phyloP scores from a whole-genome alignment of 2,797 vertebrate genomes.

The Cygnus olor region DNA sequence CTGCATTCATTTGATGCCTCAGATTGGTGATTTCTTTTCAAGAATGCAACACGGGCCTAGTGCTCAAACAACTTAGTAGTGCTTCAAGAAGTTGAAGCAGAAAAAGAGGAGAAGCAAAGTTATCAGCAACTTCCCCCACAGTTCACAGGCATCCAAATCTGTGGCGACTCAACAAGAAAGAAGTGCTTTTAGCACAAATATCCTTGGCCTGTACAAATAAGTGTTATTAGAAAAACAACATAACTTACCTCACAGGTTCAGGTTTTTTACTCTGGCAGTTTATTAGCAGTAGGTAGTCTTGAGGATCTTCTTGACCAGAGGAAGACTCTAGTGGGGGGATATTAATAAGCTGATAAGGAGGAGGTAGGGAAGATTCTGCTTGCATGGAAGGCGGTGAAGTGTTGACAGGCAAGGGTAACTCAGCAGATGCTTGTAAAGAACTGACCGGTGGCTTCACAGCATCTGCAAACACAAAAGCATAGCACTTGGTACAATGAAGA shows the following conservation, averaged over 20 bases:
- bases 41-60: background rate
- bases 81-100: background rate
- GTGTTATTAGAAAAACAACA: background rate
- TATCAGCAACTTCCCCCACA: background rate
- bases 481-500: background rate
- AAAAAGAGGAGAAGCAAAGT: background rate
- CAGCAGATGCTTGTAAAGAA: slow-evolving; percentile 83
- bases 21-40: background rate
- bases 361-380: slow-evolving; percentile 84
- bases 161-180: accelerated
- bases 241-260: slow-evolving; percentile 88
- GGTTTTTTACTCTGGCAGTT: slow-evolving; percentile 99
- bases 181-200: background rate
- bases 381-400: slow-evolving; percentile 73
- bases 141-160: background rate
- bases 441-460: slow-evolving; percentile 87
- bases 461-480: slow-evolving; percentile 78
- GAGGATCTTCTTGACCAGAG: slow-evolving; percentile 92
- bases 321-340: slow-evolving; percentile 88
- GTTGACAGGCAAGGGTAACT: slow-evolving; percentile 83
- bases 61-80: background rate
- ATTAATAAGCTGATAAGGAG: slow-evolving; percentile 93
- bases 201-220: background rate
- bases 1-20: background rate
- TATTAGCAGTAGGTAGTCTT: slow-evolving; percentile 96